These are phyloP conservation scores for Phoxinus phoxinus DNA, from an alignment of 2,113 vertebrate genomes.

Conservation along the genomic window DNA sequence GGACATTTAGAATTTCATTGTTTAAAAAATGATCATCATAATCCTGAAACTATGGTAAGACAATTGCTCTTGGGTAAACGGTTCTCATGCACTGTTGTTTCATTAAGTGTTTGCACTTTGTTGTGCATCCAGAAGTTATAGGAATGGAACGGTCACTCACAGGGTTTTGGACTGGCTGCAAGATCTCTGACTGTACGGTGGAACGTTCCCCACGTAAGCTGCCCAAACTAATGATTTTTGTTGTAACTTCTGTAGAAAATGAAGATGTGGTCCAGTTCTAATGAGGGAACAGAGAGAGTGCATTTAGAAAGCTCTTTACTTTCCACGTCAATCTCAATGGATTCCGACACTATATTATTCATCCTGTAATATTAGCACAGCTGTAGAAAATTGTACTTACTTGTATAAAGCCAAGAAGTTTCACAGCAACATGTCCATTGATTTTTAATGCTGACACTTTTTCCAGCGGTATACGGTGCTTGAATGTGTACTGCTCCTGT, in stretches of 20 bases:
- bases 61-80: neutral
- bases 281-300: neutral
- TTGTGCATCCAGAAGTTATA: neutral
- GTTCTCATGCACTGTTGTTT: neutral
- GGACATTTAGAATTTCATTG: neutral
- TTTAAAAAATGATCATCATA: neutral
- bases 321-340: too few relatives aligned
- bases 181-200: neutral
- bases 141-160: neutral
- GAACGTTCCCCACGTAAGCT: neutral
- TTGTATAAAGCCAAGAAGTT: conserved; percentile 12
- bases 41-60: neutral
- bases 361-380: neutral
- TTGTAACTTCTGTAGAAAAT: neutral
- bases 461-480: conserved; percentile 24
- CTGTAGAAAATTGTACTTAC: neutral
- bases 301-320: too few relatives aligned
- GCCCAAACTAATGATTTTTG: neutral
- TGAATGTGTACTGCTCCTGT: neutral
- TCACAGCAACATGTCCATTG: neutral
- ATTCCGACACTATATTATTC: too few relatives aligned
- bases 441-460: neutral
- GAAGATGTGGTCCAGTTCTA: neutral
- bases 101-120: neutral
- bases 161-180: conserved; percentile 7